A percentile compares a stretch with the other conserved stretches of the same genome.
These are phyloP conservation scores for Anguilla megastoma DNA, from an alignment of 2,797 vertebrate species.

Conservation along the genomic window DNA sequence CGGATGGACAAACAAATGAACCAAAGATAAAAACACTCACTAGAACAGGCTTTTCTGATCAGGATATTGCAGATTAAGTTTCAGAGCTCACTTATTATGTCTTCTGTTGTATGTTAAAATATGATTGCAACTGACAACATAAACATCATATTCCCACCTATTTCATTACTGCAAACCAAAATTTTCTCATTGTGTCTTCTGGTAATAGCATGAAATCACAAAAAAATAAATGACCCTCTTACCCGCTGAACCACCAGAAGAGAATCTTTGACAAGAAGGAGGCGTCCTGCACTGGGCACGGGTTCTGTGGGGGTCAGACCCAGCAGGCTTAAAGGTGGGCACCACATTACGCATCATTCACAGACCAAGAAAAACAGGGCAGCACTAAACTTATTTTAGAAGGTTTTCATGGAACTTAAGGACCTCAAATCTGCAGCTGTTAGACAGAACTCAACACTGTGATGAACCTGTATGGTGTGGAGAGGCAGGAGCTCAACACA, in stretches of 20 bases:
- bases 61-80: slow-evolving; percentile 39
- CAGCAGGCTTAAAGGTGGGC: slow-evolving; percentile 30
- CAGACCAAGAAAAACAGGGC: slow-evolving; percentile 43
- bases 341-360: slow-evolving; percentile 39
- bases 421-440: background rate
- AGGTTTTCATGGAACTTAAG: slow-evolving; percentile 11
- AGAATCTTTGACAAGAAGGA: slow-evolving; percentile 89
- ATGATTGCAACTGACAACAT: background rate
- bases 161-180: background rate
- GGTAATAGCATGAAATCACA: slow-evolving; percentile 50
- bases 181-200: slow-evolving; percentile 5
- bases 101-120: background rate
- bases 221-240: slow-evolving; percentile 63
- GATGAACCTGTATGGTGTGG: background rate
- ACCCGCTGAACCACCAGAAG: slow-evolving; percentile 97
- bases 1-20: slow-evolving; percentile 24
- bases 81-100: background rate
- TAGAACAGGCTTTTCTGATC: slow-evolving; percentile 55
- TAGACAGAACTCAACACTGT: background rate
- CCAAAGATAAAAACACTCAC: slow-evolving; percentile 49
- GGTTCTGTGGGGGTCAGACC: slow-evolving; percentile 78
- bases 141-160: background rate
- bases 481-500: too few species aligned
- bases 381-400: slow-evolving; percentile 5
- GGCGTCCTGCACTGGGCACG: slow-evolving; percentile 84